phyloP scores from a whole-genome alignment of 2,113 vertebrate species.

The Prinia subflava region DNA sequence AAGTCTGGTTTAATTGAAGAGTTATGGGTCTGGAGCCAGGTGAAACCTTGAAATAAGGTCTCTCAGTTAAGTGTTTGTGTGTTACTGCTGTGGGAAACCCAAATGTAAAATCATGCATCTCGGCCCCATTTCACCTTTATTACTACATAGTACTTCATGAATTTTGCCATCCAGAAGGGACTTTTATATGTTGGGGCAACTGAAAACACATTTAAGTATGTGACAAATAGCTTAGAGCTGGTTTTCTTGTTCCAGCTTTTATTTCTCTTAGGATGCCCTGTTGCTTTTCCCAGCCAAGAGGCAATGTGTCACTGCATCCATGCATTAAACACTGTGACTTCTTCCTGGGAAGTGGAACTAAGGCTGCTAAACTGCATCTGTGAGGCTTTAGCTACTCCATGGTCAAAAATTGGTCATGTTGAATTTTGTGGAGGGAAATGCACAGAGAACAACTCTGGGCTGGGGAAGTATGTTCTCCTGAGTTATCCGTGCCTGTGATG shows the following conservation, averaged over 20 bases:
- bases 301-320: not conserved
- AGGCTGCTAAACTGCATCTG: not conserved
- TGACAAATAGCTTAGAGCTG: not conserved
- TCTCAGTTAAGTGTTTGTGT: not conserved
- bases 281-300: not conserved
- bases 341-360: not conserved
- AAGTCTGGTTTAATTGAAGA: not conserved
- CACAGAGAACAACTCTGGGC: not conserved
- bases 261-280: not conserved
- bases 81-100: not conserved
- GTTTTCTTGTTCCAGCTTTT: not conserved
- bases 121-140: not conserved
- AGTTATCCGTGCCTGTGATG: not conserved
- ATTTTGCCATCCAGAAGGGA: not conserved
- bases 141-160: not conserved
- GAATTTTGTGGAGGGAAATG: not conserved
- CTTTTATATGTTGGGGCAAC: not conserved
- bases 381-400: not conserved
- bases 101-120: not conserved
- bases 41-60: not conserved
- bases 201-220: not conserved
- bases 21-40: not conserved
- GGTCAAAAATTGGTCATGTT: not conserved
- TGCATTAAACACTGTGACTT: accelerated
- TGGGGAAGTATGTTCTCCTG: not conserved